Conservation (phyloP, 2,888 invertebrate genomes). For the Aphodius sticticus region DNA sequence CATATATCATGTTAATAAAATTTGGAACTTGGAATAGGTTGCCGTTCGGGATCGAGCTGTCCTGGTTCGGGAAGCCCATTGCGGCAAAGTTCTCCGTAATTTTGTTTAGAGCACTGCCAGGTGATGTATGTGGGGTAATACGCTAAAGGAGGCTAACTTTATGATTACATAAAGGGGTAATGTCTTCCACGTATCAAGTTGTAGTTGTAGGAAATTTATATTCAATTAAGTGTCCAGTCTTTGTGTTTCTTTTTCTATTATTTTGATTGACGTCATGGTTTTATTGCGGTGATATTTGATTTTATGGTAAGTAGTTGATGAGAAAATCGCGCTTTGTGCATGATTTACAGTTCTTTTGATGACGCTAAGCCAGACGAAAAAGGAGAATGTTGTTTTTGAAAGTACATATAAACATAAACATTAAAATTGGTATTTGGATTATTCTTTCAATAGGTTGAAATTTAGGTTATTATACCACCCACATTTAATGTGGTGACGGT, state of each 20-base stretch:
- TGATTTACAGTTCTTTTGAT: too few relatives aligned
- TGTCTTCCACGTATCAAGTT: not conserved
- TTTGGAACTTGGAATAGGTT: constrained; percentile 14
- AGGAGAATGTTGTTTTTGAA: too few relatives aligned
- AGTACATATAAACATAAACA: too few relatives aligned
- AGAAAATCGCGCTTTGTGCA: too few relatives aligned
- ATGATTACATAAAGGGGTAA: not conserved
- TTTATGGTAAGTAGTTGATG: too few relatives aligned
- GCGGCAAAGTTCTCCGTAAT: constrained; percentile 20
- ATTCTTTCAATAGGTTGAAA: too few relatives aligned
- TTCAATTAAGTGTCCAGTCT: not conserved
- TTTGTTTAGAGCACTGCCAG: constrained; percentile 19
- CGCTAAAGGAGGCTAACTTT: not conserved
- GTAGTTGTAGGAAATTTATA: not conserved
- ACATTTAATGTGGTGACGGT: too few relatives aligned
- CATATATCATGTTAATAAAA: constrained; percentile 25
- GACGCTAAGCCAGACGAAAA: too few relatives aligned
- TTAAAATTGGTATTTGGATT: too few relatives aligned
- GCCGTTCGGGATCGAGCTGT: not conserved
- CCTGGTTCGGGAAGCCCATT: constrained; percentile 7
- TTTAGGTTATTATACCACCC: too few relatives aligned
- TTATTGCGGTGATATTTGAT: too few relatives aligned
- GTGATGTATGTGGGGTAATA: constrained; percentile 6
- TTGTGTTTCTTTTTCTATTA: not conserved
- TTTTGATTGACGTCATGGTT: too few relatives aligned